phyloP scores from a whole-genome alignment of 2,113 vertebrate species.

The Catagonus wagneri region DNA sequence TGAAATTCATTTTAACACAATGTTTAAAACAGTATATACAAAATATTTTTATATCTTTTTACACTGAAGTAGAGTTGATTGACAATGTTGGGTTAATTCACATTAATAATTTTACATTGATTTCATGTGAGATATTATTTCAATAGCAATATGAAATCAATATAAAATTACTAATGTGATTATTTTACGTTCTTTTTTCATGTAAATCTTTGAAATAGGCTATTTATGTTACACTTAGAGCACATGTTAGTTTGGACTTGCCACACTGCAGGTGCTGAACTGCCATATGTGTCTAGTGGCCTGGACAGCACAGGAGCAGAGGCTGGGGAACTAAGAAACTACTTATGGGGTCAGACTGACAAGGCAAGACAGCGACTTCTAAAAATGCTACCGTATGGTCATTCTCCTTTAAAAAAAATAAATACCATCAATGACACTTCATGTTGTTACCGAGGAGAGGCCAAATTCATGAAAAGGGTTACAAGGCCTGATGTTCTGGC shows the following conservation, averaged over 20 bases:
- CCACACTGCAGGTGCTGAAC: not conserved
- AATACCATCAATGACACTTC: not conserved
- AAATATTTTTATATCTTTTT: not conserved
- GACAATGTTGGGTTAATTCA: too few relatives aligned
- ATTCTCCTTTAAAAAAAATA: not conserved
- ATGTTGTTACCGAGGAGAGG: not conserved
- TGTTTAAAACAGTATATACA: not conserved
- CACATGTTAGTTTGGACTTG: not conserved
- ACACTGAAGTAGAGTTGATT: too few relatives aligned
- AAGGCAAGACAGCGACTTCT: not conserved
- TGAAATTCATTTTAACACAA: not conserved
- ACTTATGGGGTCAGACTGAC: not conserved
- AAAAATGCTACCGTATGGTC: not conserved
- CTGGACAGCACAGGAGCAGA: accelerated
- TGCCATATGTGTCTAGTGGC: accelerated
- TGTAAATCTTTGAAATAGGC: not conserved
- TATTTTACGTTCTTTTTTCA: not conserved
- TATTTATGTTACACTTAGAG: not conserved
- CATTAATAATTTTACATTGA: too few relatives aligned
- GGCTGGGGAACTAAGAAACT: not conserved
- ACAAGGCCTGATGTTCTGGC: not conserved
- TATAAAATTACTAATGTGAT: not conserved
- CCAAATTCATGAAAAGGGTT: not conserved
- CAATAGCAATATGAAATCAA: not conserved
- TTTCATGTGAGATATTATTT: not conserved